These are phyloP conservation scores for Pyralis farinalis DNA, from an alignment of 2,888 invertebrate genomes.

Conservation along the genomic window DNA sequence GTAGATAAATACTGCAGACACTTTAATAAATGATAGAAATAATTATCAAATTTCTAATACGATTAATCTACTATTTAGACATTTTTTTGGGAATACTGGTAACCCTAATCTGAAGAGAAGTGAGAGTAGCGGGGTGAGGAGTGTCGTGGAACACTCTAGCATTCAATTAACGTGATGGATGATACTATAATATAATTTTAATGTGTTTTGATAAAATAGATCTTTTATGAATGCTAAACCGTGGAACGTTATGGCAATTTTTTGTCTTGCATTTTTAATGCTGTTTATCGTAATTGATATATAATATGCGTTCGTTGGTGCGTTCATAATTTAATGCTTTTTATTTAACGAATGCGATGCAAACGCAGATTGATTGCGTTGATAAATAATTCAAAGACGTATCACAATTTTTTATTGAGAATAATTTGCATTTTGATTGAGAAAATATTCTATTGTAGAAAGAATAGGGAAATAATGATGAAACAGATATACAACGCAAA, in stretches of 20 bases:
- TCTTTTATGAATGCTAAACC: constrained; percentile 43
- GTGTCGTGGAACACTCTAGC: constrained; percentile 30
- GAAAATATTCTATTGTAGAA: no score
- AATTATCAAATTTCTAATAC: no score
- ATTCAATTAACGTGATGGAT: constrained; percentile 77
- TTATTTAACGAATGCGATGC: constrained; percentile 22
- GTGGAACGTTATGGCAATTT: constrained; percentile 29
- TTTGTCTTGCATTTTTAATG: constrained; percentile 24
- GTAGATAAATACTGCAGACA: no score
- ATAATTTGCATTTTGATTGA: constrained; percentile 4
- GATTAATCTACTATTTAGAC: no score
- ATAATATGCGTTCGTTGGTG: constrained; percentile 28
- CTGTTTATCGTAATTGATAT: constrained; percentile 35
- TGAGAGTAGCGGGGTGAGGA: constrained; percentile 12
- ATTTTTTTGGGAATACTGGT: no score
- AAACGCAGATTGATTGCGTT: constrained; percentile 28
- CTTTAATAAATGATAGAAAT: no score
- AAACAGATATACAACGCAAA: no score
- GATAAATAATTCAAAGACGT: constrained; percentile 21
- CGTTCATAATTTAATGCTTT: constrained; percentile 21
- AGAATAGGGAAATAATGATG: no score
- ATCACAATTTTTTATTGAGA: constrained; percentile 1
- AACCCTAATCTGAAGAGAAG: constrained; percentile 11
- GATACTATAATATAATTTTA: constrained; percentile 71
- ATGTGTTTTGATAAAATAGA: constrained; percentile 74